phyloP scores from a whole-genome alignment of 30 jellyfish, hydroid and myxozoan species.

The Chrysaora quinquecirrha region DNA sequence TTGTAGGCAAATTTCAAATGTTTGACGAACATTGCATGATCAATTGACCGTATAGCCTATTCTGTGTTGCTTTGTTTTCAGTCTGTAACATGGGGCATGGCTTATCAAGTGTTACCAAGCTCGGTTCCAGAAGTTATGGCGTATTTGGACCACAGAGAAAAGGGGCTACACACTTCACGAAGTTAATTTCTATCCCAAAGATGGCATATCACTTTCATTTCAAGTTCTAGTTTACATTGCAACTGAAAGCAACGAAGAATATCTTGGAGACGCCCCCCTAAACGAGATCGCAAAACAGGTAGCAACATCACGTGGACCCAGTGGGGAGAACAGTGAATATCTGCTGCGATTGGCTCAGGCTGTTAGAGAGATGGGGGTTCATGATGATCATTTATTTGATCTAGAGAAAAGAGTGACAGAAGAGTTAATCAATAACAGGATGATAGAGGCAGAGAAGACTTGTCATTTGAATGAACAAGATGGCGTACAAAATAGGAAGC shows the following conservation, averaged over 20 bases:
- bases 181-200: slow-evolving; percentile 69
- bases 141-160: slow-evolving; percentile 86
- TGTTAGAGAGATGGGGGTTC: slow-evolving; percentile 60
- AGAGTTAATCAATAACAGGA: slow-evolving; percentile 11
- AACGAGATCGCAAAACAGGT: slow-evolving; percentile 84
- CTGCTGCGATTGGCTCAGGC: slow-evolving; percentile 68
- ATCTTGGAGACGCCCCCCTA: slow-evolving; percentile 88
- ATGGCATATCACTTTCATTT: slow-evolving; percentile 17
- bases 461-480: neutral
- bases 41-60: too few relatives aligned
- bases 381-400: slow-evolving; percentile 73
- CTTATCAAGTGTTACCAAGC: slow-evolving; percentile 72
- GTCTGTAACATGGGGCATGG: slow-evolving; percentile 93
- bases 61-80: too few relatives aligned
- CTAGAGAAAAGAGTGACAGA: slow-evolving; percentile 59
- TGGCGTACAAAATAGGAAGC: neutral
- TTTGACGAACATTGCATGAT: too few relatives aligned
- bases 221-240: slow-evolving; percentile 87
- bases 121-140: slow-evolving; percentile 81
- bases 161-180: slow-evolving; percentile 91
- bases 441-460: neutral
- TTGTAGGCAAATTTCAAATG: too few relatives aligned
- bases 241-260: slow-evolving; percentile 66
- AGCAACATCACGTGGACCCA: slow-evolving; percentile 81
- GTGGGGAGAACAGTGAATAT: slow-evolving; percentile 95